Evolutionary conservation across 2,888 invertebrate species (phyloP), one percentile per base, ranked within the genome.

Genomic region (Melipona beecheii): DNA sequence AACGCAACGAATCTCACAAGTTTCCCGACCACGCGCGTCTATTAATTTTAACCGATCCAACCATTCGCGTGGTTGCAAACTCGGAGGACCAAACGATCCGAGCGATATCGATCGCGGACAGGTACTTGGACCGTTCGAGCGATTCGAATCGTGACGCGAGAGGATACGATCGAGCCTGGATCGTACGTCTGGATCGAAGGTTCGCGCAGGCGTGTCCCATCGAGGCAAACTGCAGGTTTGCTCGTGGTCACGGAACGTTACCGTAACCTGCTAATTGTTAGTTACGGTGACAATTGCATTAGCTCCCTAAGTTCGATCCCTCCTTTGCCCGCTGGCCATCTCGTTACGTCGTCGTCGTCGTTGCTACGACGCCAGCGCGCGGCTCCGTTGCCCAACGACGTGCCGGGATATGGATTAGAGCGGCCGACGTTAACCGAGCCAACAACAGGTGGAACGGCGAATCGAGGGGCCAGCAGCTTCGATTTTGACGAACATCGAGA

Each of bases 401-500:
- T 82, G 75, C 79, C 83, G 81, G 77, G 85, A 80, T 85, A 85
- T 79, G 77, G 87, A 85, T 81, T 84, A 82, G 82, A 66, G 78
- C 74, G 88, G 36, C 36, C 43, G 9, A 2, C 43, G 11, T 43
- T 90, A 90, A 91, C 87, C 74, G 85, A 81, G 73, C 81, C 80
- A 83, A 91, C 91, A 91, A 91, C 91, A 91, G 91, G 91, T 91
- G 91, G 82, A 85, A 91, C 84, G 80, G 81, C 65, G 82, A 83
- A 82, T 86, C 87, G 19, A 74, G 81, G 84, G 74, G 66, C 70
- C 78, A 74, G 71, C 78, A 69, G 73, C 56, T 60, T 50, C 81
- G 66, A 49, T 73, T 69, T 69, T 62, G 66, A n/a, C 50, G 31
- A 24, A 36, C 50, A 24, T n/a, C 50, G n/a, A 19, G 36, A 43